Base-by-base conservation (phyloP, 2,888 invertebrate genomes). In the Nymphalis urticae region DNA sequence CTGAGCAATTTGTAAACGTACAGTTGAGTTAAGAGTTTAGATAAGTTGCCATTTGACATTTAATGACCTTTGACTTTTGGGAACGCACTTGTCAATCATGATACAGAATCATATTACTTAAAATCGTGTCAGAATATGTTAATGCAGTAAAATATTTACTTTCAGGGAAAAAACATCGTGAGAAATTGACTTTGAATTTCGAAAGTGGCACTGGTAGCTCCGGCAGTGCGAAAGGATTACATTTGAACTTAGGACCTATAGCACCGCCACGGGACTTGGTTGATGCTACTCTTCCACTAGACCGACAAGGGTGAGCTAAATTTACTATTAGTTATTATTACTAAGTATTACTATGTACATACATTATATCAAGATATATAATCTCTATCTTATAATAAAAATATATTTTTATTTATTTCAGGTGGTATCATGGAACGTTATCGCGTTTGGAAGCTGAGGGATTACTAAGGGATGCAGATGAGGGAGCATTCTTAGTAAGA, bases 361-460 rank as follows among this genome's bases (percentile, higher is more conserved):
- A 36, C 36, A 36, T 36, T 9, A 36, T 36, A 36, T 36, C 36
- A 42, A 10, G 5, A 32, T 6, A 5, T 32, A 32, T 6, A 9
- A 9, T 42, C 36, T 32, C 9, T 10, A 13, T 10, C 42, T 4
- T 13, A 42, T 13, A 42, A 42, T 13, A 13, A 42, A 13, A 42
- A 13, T 42, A 13, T 42, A 42, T 27, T n/a, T 70, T 32, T 66
- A 65, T 59, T 56, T 36, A 50, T 58, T 63, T 50, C 81, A 97
- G 97, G 79, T 99, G 98, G 98, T 99, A 98, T 90, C 98, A 98
- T 87, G 98, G 98, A 73, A 96, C 97, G 75, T 96, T 98, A 74
- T 96, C 97, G 63, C 94, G 98, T 80, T 94, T 96, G 70, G 98
- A 98, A 88, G 98, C 98, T 60, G 98, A 99, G 90, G 95, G 95